Base-by-base conservation (phyloP, 1,140 invertebrate genomes). In the Harpegnathos saltator region DNA sequence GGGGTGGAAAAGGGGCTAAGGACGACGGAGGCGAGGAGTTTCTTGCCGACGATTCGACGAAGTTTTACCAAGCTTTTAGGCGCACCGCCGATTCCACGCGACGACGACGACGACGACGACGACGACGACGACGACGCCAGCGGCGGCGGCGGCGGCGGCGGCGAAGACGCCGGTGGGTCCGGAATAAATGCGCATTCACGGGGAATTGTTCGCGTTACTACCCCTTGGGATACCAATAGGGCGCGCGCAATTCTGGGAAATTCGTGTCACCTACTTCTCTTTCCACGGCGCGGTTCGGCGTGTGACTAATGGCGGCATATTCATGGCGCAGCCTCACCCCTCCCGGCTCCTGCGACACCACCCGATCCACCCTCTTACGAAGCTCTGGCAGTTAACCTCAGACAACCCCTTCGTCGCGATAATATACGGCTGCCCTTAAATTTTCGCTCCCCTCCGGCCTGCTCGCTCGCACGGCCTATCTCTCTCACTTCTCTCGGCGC, bases 301-400 rank as follows among this genome's bases (percentile, higher is more conserved):
- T 90, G 89, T 88, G 89, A 90, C 86, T 90, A 90, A 90, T 89
- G 89, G 89, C 86, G 56, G 86, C 89, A 89, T 89, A 90, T 90
- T 90, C 89, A 90, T 90, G 78, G 85, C 83, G 77, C 69, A 85
- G 65, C 74, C 69, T 85, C 78, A 74, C 69, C 83, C 62, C 71
- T 66, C 72, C 7, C 48, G 66, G 15, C 24, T 44, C 75, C 72
- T 58, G 50, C 83, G 26, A 69, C 85, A 62, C 86, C 38, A 58
- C 50, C 85, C 69, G 74, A 68, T 48, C 69, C 75, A 68, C 63
- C 59, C 83, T 84, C 66, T 83, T 81, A 68, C 87, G 82, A 90
- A 84, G 84, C 86, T 90, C 86, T 86, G 89, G 89, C 89, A 88
- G 88, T 90, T 90, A 90, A 90, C 89, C 89, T 90, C 88, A 90